Evolutionary conservation across 2,888 invertebrate species (phyloP).

Genomic region (Metellina segmentata): DNA sequence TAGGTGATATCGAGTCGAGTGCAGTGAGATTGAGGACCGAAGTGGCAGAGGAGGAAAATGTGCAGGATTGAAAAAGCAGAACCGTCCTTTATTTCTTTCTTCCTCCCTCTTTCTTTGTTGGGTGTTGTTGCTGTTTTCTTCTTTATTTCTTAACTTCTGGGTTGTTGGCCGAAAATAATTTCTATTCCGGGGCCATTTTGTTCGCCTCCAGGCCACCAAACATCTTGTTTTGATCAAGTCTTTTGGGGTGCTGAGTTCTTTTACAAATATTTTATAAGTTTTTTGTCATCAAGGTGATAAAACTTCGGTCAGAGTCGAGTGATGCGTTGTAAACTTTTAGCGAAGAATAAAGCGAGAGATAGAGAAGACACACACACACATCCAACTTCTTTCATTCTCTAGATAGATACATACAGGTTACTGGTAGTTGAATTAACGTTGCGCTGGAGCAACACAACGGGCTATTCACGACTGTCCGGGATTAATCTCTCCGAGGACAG

Average conservation of each 20-base stretch:
- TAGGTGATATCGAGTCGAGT: slow-evolving; percentile 61
- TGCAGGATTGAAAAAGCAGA: slow-evolving; percentile 41
- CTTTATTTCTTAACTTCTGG: neutral
- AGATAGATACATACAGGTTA: neutral
- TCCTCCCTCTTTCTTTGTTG: neutral
- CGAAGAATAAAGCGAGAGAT: neutral
- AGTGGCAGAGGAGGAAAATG: slow-evolving; percentile 38
- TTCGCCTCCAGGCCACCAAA: slow-evolving; percentile 9
- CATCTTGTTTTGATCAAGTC: neutral
- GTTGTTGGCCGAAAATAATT: slow-evolving; percentile 10
- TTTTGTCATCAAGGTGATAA: neutral
- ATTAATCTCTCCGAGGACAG: too few species aligned
- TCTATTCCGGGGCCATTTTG: slow-evolving; percentile 8
- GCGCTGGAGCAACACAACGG: too few species aligned
- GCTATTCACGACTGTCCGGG: too few species aligned
- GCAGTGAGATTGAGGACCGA: slow-evolving; percentile 28
- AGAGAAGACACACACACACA: too few species aligned
- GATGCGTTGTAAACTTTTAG: neutral
- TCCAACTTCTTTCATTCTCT: neutral
- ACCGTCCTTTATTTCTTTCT: neutral
- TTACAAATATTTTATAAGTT: neutral
- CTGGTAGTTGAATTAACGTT: too few species aligned
- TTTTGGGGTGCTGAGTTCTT: neutral
- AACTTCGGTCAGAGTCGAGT: neutral
- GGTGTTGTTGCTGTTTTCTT: neutral